Evolutionary conservation across 1,140 invertebrate genomes (phyloP).

Genomic region (Monochamus saltuarius): DNA sequence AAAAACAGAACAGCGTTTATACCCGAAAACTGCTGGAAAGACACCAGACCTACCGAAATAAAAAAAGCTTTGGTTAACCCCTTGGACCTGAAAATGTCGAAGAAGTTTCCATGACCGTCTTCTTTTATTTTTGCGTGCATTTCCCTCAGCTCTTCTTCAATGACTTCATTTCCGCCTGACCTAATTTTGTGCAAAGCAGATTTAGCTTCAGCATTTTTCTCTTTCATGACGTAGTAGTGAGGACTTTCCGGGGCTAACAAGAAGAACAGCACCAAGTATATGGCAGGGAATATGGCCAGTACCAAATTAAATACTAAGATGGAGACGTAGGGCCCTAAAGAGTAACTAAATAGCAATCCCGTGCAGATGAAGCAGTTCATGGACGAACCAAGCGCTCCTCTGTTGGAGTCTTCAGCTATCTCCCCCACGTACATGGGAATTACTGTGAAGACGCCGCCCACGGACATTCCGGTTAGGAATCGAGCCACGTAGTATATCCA

Average conservation of each 20-base stretch:
- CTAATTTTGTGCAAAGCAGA: constrained; percentile 60
- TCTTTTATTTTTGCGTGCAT: constrained; percentile 30
- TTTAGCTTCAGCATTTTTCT: constrained; percentile 61
- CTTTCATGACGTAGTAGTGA: constrained; percentile 63
- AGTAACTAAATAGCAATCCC: constrained; percentile 53
- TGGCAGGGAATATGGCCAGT: constrained; percentile 52
- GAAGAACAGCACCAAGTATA: constrained; percentile 57
- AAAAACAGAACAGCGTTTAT: constrained; percentile 84
- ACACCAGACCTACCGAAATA: constrained; percentile 68
- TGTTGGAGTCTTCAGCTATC: constrained; percentile 49
- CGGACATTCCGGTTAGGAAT: constrained; percentile 51
- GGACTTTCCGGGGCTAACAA: constrained; percentile 70
- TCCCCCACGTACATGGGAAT: constrained; percentile 57
- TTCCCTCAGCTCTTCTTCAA: constrained; percentile 41
- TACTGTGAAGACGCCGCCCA: constrained; percentile 55
- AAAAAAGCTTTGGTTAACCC: constrained; percentile 65
- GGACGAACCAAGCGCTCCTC: constrained; percentile 34
- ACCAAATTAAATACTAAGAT: constrained; percentile 58
- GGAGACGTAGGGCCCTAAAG: constrained; percentile 59
- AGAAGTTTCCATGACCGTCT: constrained; percentile 50
- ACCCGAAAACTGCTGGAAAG: constrained; percentile 76
- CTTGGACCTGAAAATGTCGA: constrained; percentile 59
- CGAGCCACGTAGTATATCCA: constrained; percentile 62
- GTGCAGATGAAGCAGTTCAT: constrained; percentile 40
- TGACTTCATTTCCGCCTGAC: constrained; percentile 55